These are phyloP conservation scores for Enteromius afrohamiltoni DNA, from an alignment of 2,797 vertebrate species.

Conservation along the genomic window DNA sequence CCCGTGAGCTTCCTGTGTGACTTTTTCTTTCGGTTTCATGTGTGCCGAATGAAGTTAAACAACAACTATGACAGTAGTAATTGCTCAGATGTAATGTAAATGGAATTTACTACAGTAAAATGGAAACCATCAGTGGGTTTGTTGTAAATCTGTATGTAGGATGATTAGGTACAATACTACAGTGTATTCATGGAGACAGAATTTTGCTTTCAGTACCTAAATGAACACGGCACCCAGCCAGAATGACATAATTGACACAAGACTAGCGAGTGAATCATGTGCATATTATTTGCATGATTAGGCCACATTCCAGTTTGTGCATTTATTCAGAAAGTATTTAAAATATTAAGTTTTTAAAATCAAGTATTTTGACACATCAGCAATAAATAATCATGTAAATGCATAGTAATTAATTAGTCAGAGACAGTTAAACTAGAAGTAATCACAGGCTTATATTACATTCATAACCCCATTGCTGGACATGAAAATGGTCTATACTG, in stretches of 20 bases:
- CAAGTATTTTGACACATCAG: background rate
- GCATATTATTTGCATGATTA: background rate
- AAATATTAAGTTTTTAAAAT: background rate
- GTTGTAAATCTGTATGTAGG: slow-evolving; percentile 10
- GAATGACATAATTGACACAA: slow-evolving; percentile 13
- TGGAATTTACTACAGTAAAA: slow-evolving; percentile 18
- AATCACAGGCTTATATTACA: background rate
- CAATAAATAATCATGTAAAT: background rate
- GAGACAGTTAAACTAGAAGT: background rate
- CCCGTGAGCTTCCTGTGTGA: background rate
- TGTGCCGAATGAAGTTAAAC: background rate
- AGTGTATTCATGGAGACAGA: background rate
- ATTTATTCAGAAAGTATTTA: background rate
- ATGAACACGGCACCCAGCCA: background rate
- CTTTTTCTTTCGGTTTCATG: background rate
- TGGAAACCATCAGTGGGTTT: slow-evolving; percentile 15
- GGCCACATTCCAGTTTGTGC: background rate
- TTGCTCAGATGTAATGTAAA: background rate
- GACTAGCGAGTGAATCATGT: background rate
- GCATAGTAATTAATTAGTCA: background rate
- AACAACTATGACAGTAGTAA: background rate
- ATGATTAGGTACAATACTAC: background rate
- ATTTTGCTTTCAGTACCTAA: slow-evolving; percentile 33
- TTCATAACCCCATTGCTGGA: background rate
- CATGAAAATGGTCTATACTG: background rate